Evolutionary conservation across 2,113 vertebrate species (phyloP), one percentile per base, ranked within the genome.

Genomic region (Xiphophorus hellerii): DNA sequence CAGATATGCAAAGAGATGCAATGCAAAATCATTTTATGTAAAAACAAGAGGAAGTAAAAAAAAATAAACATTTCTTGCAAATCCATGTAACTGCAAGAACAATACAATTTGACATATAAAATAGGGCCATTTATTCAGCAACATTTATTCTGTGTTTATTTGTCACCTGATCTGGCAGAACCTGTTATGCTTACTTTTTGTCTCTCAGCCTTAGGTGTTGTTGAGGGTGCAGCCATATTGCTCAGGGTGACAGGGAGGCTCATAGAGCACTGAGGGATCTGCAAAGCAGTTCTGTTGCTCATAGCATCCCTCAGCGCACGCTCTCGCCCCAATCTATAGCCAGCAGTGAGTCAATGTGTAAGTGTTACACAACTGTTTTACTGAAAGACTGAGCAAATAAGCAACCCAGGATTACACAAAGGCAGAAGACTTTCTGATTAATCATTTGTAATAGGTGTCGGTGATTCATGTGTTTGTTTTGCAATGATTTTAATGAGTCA

Each of bases 171-270:
- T 64, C 84, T 68, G 77, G 83, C 74, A 84, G 62, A 91, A 88
- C 91, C 90, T 85, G 85, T 75, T 80, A 28, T 27, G 54, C 78
- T 31, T 80, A 82, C 78, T 72, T 85, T 51, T 82, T 44, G 73
- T 51, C 71, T 76, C 64, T 83, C 74, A 88, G 76, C 76, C 80
- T 69, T 74, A 83, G 76, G 89, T 87, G 30, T 79, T 27, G 63
- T 89, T 90, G 33, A 89, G 76, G 87, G 84, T 78, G 87, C 78
- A 92, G 84, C 54, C 81, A 15, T 80, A 20, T 60, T 86, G 87
- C 84, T 85, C 31, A 0, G 79, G 90, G 79, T 73, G 84, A 10
- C 44, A 80, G 13, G 70, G 63, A 37, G 65, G 27, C 81, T 84
- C 60, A 60, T 79, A 88, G 62, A 3, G 37, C 65, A 77, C 25